Conservation (phyloP, 1,140 invertebrate genomes). For the Trichonephila clavipes region DNA sequence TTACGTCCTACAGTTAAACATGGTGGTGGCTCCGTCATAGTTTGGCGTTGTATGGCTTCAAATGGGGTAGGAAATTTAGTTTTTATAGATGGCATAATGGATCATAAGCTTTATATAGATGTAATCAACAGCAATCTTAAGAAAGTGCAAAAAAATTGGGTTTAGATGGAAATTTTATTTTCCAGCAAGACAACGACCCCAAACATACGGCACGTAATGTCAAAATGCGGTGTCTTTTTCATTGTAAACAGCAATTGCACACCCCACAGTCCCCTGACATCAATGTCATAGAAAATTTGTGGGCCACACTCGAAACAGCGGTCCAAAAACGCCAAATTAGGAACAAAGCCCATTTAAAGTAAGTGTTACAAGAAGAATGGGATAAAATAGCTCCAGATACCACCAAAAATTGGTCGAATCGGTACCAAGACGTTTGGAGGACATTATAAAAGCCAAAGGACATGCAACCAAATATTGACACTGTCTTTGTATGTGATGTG, state of each 20-base stretch:
- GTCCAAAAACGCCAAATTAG: conserved; percentile 44
- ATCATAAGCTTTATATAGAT: neutral
- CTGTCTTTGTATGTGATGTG: too few relatives aligned
- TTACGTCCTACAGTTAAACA: too few relatives aligned
- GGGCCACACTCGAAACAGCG: conserved; percentile 47
- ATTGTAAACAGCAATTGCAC: too few relatives aligned
- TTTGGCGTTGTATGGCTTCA: neutral
- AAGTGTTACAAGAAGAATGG: conserved; percentile 61
- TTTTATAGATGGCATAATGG: neutral
- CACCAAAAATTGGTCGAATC: conserved; percentile 55
- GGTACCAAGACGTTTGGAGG: conserved; percentile 45
- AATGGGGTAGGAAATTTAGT: neutral
- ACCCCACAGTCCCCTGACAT: conserved; percentile 30
- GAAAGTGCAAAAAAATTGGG: too few relatives aligned
- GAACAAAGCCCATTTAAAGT: conserved; percentile 46
- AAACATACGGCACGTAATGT: too few relatives aligned
- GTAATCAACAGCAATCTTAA: neutral
- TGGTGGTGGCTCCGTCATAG: too few relatives aligned
- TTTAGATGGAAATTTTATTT: too few relatives aligned
- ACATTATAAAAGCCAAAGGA: conserved; percentile 57
- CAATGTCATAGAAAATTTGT: conserved; percentile 51
- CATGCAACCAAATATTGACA: too few relatives aligned
- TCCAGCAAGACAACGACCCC: too few relatives aligned
- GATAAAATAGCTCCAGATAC: conserved; percentile 52
- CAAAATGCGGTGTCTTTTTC: too few relatives aligned